Evolutionary conservation across 1,140 invertebrate species (phyloP).

Genomic region (Schlechtendalia chinensis): DNA sequence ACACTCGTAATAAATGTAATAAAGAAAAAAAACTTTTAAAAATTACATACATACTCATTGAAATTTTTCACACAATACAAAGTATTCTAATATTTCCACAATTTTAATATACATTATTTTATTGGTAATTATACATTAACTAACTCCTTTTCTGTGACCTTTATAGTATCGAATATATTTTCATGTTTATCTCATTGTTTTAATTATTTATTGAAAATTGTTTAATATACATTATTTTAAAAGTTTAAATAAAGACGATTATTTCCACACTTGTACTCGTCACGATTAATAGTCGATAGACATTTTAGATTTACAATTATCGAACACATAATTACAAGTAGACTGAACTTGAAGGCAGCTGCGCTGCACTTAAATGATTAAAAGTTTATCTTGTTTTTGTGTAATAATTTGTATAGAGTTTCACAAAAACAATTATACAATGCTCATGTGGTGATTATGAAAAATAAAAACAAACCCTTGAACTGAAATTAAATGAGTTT

Average conservation of each 20-base stretch:
- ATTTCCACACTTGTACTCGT: background rate
- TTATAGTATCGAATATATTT: background rate
- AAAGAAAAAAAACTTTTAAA: too few species aligned
- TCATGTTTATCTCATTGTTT: background rate
- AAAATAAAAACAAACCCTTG: background rate
- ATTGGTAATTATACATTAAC: too few species aligned
- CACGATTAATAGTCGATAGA: background rate
- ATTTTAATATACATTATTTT: too few species aligned
- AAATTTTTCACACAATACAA: too few species aligned
- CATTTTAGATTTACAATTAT: background rate
- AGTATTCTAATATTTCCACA: too few species aligned
- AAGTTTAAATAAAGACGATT: background rate
- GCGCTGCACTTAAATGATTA: constrained; percentile 2
- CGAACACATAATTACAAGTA: background rate
- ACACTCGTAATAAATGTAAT: too few species aligned
- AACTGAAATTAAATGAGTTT: background rate
- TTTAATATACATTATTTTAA: too few species aligned
- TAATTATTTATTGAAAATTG: background rate
- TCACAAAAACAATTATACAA: background rate
- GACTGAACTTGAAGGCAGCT: constrained; percentile 4
- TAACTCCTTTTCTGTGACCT: background rate
- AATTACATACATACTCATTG: too few species aligned
- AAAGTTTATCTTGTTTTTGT: constrained; percentile 12
- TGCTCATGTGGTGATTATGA: background rate
- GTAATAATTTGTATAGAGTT: constrained; percentile 6